A percentile compares a stretch with the other conserved stretches of the same genome.
phyloP scores from a whole-genome alignment of 2,113 vertebrate species.

The Ailurus styani region DNA sequence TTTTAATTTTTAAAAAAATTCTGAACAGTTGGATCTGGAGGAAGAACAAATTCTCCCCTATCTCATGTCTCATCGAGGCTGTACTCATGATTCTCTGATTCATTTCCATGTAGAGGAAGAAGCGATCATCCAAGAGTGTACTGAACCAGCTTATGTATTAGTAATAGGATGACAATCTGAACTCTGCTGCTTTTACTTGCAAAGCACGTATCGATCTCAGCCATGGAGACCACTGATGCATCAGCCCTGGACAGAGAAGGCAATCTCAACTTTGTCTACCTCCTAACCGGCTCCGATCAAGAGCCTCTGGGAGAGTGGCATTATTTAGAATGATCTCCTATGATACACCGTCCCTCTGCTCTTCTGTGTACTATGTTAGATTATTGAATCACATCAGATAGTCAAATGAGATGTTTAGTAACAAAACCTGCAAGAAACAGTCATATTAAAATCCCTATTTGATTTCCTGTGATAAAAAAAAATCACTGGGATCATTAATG shows the following conservation, averaged over 20 bases:
- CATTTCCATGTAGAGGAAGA: not conserved
- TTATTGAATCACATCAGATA: not conserved
- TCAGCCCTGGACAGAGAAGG: not conserved
- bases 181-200: constrained; percentile 22
- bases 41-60: not conserved
- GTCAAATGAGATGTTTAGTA: not conserved
- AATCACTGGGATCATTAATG: not conserved
- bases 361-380: not conserved
- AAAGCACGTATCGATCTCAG: not conserved
- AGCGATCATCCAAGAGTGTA: not conserved
- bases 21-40: not conserved
- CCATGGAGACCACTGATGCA: not conserved
- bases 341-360: not conserved
- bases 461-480: not conserved
- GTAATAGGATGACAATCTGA: not conserved
- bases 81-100: not conserved
- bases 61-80: not conserved
- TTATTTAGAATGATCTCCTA: not conserved
- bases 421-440: not conserved
- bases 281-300: not conserved
- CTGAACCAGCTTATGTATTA: not conserved
- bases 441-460: not conserved
- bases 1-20: not conserved
- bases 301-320: not conserved
- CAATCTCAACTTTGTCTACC: not conserved